Percentiles rank a stretch among this genome's conserved stretches.
phyloP scores from a whole-genome alignment of 2,113 vertebrate genomes.

The Coptodon rendalli region DNA sequence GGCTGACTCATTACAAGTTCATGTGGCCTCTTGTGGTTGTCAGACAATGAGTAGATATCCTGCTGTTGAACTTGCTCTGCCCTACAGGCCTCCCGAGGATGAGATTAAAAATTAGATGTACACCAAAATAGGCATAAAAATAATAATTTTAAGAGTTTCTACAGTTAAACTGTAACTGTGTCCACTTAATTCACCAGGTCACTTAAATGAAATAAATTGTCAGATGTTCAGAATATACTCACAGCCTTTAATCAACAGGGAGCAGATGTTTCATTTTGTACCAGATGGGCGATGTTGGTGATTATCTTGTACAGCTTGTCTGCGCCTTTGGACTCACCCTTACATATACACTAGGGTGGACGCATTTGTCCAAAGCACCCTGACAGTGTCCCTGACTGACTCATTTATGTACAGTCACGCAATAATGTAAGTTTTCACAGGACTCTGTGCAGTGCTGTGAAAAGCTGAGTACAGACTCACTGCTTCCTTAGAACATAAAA shows the following conservation, averaged over 20 bases:
- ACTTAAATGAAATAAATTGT: background rate
- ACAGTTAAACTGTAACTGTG: background rate
- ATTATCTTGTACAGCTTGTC: background rate
- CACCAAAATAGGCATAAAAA: background rate
- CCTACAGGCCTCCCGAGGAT: background rate
- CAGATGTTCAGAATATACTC: background rate
- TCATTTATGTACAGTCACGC: background rate
- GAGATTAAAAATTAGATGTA: background rate
- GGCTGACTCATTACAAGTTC: background rate
- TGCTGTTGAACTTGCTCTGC: background rate
- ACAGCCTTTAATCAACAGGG: background rate
- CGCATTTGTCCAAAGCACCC: background rate
- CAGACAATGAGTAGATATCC: background rate
- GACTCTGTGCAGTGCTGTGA: background rate
- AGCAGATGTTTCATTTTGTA: conserved; percentile 19
- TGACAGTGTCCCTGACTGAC: background rate
- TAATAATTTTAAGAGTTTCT: background rate
- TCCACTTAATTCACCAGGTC: background rate
- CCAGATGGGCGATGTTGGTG: background rate
- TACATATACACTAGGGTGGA: background rate
- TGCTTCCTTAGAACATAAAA: background rate
- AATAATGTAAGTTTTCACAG: rapidly evolving
- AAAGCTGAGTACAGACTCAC: rapidly evolving
- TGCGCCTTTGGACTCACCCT: background rate
- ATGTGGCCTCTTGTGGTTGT: background rate